phyloP scores from a whole-genome alignment of 2,113 vertebrate species.

The Bujurquina vittata region DNA sequence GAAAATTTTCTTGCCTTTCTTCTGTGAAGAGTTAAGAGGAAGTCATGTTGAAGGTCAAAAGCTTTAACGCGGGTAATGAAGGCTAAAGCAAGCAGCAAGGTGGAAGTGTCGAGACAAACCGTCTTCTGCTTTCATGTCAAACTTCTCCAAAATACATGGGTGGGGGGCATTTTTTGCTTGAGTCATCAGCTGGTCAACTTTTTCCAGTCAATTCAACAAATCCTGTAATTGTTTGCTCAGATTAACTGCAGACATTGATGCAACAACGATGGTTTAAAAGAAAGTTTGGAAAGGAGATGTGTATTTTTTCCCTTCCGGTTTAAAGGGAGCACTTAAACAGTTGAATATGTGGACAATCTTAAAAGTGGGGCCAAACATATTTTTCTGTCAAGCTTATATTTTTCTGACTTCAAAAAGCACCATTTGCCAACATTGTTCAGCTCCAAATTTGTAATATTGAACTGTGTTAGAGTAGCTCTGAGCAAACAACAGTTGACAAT shows the following conservation, averaged over 20 bases:
- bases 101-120: too few relatives aligned
- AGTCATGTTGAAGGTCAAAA: background rate
- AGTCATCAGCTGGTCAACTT: background rate
- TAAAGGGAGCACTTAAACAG: background rate
- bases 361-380: too few relatives aligned
- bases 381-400: too few relatives aligned
- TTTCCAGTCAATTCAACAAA: background rate
- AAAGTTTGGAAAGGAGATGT: background rate
- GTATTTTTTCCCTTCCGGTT: background rate
- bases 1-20: background rate
- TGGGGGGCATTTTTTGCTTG: background rate
- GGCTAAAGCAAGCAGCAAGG: background rate
- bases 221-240: background rate
- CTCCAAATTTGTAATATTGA: background rate
- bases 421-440: background rate
- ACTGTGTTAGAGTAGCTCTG: background rate
- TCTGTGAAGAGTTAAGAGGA: background rate
- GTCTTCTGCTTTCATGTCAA: background rate
- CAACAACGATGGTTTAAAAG: background rate
- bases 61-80: background rate
- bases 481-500: background rate
- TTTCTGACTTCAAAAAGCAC: too few relatives aligned
- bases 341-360: background rate
- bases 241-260: background rate
- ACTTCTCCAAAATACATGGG: background rate